phyloP scores from a whole-genome alignment of 1,140 invertebrate genomes.

The Thereuonema tuberculata region DNA sequence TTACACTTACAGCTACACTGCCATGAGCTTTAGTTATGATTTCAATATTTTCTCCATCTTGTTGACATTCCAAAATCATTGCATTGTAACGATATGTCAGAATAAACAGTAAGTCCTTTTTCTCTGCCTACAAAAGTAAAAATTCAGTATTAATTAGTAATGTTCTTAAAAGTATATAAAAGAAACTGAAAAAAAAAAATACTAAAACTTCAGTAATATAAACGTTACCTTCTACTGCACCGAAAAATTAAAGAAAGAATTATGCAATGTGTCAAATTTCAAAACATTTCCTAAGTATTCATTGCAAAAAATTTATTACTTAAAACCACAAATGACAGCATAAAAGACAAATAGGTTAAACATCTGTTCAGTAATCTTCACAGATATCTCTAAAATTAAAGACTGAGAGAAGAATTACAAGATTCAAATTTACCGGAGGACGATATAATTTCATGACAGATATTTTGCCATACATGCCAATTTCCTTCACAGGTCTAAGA shows the following conservation, averaged over 20 bases:
- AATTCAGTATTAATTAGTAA: too few relatives aligned
- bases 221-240: too few relatives aligned
- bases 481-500: conserved; percentile 82
- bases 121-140: conserved; percentile 57
- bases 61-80: conserved; percentile 86
- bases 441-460: conserved; percentile 88
- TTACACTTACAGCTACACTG: conserved; percentile 69
- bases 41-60: conserved; percentile 63
- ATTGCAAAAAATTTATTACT: too few relatives aligned
- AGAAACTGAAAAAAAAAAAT: conserved; percentile 2
- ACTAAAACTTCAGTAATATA: too few relatives aligned
- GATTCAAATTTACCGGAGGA: conserved; percentile 68
- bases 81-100: conserved; percentile 88
- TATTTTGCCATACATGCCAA: conserved; percentile 83
- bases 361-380: too few relatives aligned
- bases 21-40: conserved; percentile 93
- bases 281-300: too few relatives aligned
- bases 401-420: too few relatives aligned
- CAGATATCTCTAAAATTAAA: too few relatives aligned
- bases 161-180: conserved; percentile 8
- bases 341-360: too few relatives aligned
- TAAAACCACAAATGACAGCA: too few relatives aligned
- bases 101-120: conserved; percentile 88
- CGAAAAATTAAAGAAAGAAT: too few relatives aligned
- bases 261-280: too few relatives aligned